Percentiles rank a stretch among this genome's conserved stretches.
Evolutionary conservation across 2,797 vertebrate species (phyloP).

Genomic region (Catostomus latipinnis): DNA sequence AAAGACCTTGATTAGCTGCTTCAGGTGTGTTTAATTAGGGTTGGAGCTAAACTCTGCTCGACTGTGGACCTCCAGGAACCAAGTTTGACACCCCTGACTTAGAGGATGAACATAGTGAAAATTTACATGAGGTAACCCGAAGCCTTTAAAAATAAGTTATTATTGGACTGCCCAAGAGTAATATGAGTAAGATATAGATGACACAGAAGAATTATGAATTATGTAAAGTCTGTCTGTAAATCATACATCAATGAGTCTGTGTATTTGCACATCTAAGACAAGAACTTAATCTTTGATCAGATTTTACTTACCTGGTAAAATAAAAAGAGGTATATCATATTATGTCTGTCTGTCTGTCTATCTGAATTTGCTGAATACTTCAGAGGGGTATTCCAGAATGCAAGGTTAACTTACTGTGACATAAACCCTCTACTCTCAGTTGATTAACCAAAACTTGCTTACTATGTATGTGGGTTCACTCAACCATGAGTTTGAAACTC

Average conservation of each 20-base stretch:
- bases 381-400: no score
- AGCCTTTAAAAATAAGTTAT: background rate
- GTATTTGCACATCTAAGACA: background rate
- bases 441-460: no score
- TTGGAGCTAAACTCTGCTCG: no score
- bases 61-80: no score
- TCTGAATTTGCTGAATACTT: background rate
- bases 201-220: background rate
- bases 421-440: no score
- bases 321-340: constrained; percentile 19
- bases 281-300: background rate
- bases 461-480: no score
- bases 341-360: background rate
- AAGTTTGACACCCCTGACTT: background rate
- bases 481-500: no score
- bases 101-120: constrained; percentile 10
- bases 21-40: no score
- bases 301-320: constrained; percentile 21
- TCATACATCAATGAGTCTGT: background rate
- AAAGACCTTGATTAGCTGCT: no score
- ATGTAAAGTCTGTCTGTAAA: constrained; percentile 7
- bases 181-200: background rate
- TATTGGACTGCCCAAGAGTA: background rate
- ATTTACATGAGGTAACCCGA: constrained; percentile 16
- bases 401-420: no score